A percentile compares a stretch with the other conserved stretches of the same genome.
Evolutionary conservation across 2,113 vertebrate genomes (phyloP).

Genomic region (Pampusana beccarii): DNA sequence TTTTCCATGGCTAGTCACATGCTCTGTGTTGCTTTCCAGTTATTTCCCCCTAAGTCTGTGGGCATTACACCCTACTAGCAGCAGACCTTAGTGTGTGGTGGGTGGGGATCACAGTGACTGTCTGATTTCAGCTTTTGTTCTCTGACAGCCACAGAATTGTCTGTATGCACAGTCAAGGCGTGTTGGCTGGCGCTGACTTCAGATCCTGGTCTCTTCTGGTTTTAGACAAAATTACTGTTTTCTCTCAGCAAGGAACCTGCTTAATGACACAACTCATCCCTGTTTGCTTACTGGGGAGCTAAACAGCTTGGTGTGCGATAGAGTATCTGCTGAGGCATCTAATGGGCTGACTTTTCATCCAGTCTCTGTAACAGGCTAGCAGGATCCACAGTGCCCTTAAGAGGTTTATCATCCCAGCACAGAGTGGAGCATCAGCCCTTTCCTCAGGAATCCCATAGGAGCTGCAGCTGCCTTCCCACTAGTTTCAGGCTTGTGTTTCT

Average conservation of each 20-base stretch:
- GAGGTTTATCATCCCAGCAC: background rate
- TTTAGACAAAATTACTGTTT: background rate
- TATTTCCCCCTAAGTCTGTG: background rate
- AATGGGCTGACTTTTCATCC: background rate
- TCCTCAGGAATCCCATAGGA: background rate
- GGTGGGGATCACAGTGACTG: background rate
- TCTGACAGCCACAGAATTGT: background rate
- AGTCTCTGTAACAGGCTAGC: background rate
- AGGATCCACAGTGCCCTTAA: background rate
- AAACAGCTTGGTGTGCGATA: background rate
- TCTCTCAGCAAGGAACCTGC: background rate
- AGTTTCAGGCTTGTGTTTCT: background rate
- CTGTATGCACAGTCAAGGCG: background rate
- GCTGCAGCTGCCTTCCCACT: background rate
- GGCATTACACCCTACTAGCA: background rate
- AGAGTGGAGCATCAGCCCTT: background rate
- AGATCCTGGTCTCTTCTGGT: background rate
- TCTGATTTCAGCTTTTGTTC: background rate
- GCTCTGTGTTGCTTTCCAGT: background rate
- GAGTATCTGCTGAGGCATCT: background rate
- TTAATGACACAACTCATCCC: background rate
- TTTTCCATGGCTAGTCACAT: background rate
- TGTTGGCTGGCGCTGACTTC: background rate
- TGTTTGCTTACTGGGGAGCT: rapidly evolving
- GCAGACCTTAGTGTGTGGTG: background rate